Base-by-base conservation (phyloP, 1,140 invertebrate genomes). In the Formica selysi region DNA sequence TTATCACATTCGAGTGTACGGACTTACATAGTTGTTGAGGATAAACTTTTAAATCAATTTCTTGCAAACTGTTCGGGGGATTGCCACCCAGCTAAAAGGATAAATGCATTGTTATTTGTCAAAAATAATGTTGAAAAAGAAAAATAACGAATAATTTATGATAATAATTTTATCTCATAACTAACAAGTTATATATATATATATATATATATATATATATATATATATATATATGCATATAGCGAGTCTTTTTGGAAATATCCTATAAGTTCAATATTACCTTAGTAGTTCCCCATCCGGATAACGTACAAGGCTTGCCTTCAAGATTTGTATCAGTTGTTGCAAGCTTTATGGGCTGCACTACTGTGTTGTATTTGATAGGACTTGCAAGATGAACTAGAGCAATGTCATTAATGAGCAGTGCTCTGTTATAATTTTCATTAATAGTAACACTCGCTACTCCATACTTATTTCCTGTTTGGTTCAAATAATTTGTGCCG, bases 341-440 rank as follows among this genome's bases (percentile, higher is more conserved):
- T 19, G 51, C 2, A 51, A 88, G 61, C 36, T 11, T 22, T 59
- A 76, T 74, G 3, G 87, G 76, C 81, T 91, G 86, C 51, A 95
- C 92, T 78, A 59, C 86, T 8, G 84, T 62, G 48, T 67, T 92
- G 19, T 85, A 86, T 38, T 0, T 16, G 10, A 95, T 86, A 36
- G 81, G 0, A 4, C 41, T 59, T 68, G 87, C 84, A 16, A 96
- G 79, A 7, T 89, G 76, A 57, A 96, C 80, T 11, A 96, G 41
- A 13, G 93, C 95, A 10, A 96, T 92, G 80, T 96, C 95, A 73
- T 95, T 95, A 11, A 84, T 54, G 11, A 92, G 3, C 3, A 0
- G 8, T 22, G 0, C 78, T 1, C 86, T 29, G 1, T 59, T 48
- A 59, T 91, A 95, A 0, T 85, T 4, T 10, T 90, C 67, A 87